A percentile compares a stretch with the other conserved stretches of the same genome.
phyloP scores from a whole-genome alignment of 2,888 invertebrate genomes.

The Drosophila anomalipes region DNA sequence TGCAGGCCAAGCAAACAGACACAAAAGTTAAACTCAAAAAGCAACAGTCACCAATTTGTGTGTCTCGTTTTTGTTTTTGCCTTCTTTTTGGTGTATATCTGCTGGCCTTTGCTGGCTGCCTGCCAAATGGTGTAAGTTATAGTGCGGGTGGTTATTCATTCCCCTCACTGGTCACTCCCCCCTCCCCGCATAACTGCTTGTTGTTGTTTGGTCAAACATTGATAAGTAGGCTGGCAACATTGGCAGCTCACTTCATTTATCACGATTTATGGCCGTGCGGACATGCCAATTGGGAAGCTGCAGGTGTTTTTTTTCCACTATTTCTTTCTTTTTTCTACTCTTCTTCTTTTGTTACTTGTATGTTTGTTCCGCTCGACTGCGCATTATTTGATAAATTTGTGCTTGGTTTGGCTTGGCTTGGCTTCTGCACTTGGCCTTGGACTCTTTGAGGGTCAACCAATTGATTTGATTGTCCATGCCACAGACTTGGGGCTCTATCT shows the following conservation, averaged over 20 bases:
- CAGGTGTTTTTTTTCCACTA: conserved; percentile 51
- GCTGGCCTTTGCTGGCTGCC: conserved; percentile 44
- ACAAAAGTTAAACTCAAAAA: conserved; percentile 24
- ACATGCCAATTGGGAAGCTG: conserved; percentile 63
- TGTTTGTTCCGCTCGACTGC: conserved; percentile 22
- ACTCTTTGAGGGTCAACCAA: conserved; percentile 25
- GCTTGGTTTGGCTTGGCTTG: conserved; percentile 5
- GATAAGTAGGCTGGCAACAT: conserved; percentile 74
- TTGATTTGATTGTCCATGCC: conserved; percentile 45
- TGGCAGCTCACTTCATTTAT: conserved; percentile 75
- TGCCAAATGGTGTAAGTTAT: conserved; percentile 58
- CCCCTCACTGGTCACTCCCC: background rate
- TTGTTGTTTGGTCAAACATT: conserved; percentile 52
- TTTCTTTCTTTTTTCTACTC: background rate
- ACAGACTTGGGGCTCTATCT: conserved; percentile 18
- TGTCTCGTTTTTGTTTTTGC: background rate
- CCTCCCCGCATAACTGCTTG: background rate
- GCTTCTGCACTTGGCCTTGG: conserved; percentile 42
- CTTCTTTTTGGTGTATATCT: conserved; percentile 14
- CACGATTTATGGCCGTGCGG: conserved; percentile 71
- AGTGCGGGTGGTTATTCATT: conserved; percentile 32
- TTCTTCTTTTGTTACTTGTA: background rate
- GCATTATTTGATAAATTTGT: conserved; percentile 39
- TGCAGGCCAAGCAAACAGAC: conserved; percentile 1
- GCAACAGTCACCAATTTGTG: conserved; percentile 51